Conservation (phyloP, 2,113 vertebrate species). For the Malurus elegans region DNA sequence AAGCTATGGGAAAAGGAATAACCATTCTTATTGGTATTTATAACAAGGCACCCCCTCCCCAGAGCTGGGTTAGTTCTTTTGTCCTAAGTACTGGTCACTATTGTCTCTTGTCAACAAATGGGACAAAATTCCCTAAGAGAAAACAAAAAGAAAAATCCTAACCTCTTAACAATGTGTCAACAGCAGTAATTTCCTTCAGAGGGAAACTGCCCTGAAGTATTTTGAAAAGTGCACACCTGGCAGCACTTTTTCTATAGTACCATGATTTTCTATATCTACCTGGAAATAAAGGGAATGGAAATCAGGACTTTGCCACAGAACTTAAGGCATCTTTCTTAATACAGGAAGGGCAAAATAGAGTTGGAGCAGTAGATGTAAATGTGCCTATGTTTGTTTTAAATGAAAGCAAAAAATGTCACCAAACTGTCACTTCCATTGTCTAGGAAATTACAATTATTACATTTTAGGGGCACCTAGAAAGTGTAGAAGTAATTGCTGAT, state of each 20-base stretch:
- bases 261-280: not conserved
- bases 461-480: not conserved
- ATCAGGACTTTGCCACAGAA: not conserved
- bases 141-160: no score
- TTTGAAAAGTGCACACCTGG: not conserved
- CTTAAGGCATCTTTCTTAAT: not conserved
- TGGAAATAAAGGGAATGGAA: not conserved
- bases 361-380: not conserved
- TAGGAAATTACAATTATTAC: not conserved
- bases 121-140: no score
- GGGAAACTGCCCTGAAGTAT: not conserved
- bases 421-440: not conserved
- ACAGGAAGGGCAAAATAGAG: not conserved
- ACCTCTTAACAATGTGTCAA: not conserved
- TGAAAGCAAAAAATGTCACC: not conserved
- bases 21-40: no score
- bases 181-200: not conserved
- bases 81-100: no score
- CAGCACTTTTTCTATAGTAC: not conserved
- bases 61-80: no score
- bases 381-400: not conserved
- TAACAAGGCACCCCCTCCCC: no score
- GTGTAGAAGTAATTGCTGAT: not conserved
- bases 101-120: no score
- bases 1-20: no score